These are phyloP conservation scores for Thumatha senex DNA, from an alignment of 2,888 invertebrate genomes.

Conservation along the genomic window DNA sequence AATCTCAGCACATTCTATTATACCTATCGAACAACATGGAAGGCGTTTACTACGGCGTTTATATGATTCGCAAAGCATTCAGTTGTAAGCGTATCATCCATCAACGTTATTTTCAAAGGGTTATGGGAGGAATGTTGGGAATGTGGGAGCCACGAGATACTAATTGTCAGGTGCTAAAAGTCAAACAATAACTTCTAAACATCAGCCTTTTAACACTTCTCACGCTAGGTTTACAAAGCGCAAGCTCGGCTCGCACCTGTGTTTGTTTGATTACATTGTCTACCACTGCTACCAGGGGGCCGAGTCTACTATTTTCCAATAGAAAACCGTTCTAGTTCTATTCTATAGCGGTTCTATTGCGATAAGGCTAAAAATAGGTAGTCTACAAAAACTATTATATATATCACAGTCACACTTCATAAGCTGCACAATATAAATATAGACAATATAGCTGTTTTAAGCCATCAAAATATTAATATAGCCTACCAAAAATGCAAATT, in stretches of 20 bases:
- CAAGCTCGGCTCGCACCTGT: constrained; percentile 52
- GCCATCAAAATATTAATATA: too few relatives aligned
- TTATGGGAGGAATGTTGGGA: constrained; percentile 22
- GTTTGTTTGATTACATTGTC: constrained; percentile 51
- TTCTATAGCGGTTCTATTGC: too few relatives aligned
- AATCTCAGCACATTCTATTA: constrained; percentile 50
- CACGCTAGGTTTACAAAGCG: constrained; percentile 51
- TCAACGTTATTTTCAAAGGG: background rate
- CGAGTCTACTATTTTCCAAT: too few relatives aligned
- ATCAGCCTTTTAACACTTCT: constrained; percentile 56
- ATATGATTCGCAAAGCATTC: constrained; percentile 42
- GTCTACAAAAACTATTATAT: too few relatives aligned
- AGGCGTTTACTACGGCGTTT: constrained; percentile 45
- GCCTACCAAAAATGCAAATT: too few relatives aligned
- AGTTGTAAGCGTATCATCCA: background rate
- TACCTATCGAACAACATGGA: constrained; percentile 33
- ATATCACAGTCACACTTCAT: too few relatives aligned
- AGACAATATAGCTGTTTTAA: too few relatives aligned
- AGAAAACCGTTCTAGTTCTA: too few relatives aligned
- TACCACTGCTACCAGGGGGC: too few relatives aligned
- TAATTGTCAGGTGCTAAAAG: constrained; percentile 54
- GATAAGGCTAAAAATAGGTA: too few relatives aligned
- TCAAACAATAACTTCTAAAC: constrained; percentile 45
- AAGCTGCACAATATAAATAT: too few relatives aligned
- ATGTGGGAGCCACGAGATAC: constrained; percentile 44